Evolutionary conservation across 1,140 invertebrate species (phyloP).

Genomic region (Nephotettix cincticeps): DNA sequence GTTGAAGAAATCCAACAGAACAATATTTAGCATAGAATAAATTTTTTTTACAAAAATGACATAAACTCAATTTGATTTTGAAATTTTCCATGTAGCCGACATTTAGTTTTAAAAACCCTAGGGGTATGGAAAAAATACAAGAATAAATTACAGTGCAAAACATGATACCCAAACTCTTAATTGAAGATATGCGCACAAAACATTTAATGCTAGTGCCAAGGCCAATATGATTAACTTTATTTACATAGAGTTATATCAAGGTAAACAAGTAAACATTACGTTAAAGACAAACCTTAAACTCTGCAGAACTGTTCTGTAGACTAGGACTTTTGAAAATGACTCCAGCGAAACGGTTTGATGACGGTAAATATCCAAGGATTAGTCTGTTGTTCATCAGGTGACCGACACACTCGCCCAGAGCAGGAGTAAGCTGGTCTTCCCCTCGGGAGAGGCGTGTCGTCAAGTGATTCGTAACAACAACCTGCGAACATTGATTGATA

Average conservation of each 20-base stretch:
- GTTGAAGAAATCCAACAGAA: too few species aligned
- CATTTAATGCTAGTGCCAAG: too few species aligned
- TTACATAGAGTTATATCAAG: neutral
- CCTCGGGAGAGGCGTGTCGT: conserved; percentile 6
- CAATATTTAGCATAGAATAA: too few species aligned
- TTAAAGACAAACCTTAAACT: conserved; percentile 10
- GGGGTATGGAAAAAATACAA: too few species aligned
- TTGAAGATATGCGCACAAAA: too few species aligned
- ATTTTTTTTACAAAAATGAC: too few species aligned
- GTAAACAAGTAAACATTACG: neutral
- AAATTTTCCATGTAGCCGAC: too few species aligned
- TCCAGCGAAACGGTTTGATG: neutral
- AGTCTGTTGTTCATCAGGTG: conserved; percentile 15
- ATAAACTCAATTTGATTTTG: too few species aligned
- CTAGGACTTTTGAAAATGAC: conserved; percentile 21
- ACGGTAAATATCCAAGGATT: conserved; percentile 2
- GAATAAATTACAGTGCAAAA: too few species aligned
- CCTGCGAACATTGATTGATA: neutral
- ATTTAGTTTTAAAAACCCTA: too few species aligned
- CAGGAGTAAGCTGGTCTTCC: conserved; percentile 16
- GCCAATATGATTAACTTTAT: too few species aligned
- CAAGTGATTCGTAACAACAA: conserved; percentile 23
- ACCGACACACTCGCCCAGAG: conserved; percentile 17
- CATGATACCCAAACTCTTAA: too few species aligned
- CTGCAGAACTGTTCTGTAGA: conserved; percentile 1